Evolutionary conservation across 1,140 invertebrate genomes (phyloP), one percentile per base, ranked within the genome.

Genomic region (Atopsyche davidsoni): DNA sequence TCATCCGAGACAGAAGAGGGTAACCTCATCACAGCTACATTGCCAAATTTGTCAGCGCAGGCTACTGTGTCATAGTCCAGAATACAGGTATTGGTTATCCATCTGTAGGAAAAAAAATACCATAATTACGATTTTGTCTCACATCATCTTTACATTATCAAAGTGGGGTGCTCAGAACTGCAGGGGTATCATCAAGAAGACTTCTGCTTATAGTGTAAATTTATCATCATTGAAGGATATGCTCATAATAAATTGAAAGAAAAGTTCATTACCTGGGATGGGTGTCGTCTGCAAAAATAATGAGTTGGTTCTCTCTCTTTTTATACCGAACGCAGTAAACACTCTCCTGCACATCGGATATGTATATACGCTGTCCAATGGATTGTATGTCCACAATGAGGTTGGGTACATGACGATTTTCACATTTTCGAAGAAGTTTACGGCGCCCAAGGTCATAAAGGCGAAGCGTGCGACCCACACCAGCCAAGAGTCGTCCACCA

Each of bases 351-450:
- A 98, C 86, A 69, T 99, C 97, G 0, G 88, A 85, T 0, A 96
- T 96, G 62, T 90, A 92, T 21, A 99, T 89, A 39, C 97, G 79
- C 62, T 94, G 87, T 0, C 96, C 94, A 60, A 95, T 85, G 0
- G 92, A 85, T 65, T 95, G 88, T 44, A 99, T 94, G 51, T 88
- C 88, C 0, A 93, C 86, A 46, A 99, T 92, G 39, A 88, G 80
- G 65, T 98, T 94, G 10, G 96, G 94, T 70, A 99, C 88, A 71
- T 97, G 93, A 81, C 96, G 95, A 70, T 99, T 99, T 74, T 99
- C 97, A 75, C 96, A 99, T 72, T 99, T 99, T 28, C 94, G 77
- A 3, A 99, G 68, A 22, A 99, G 67, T 68, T 99, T 98, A 66
- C 96, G 95, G 62, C 95, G 96, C 31, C 96, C 97, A 62, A 98